These are phyloP conservation scores for Nerophis ophidion DNA, from an alignment of 2,113 vertebrate species.

Conservation along the genomic window DNA sequence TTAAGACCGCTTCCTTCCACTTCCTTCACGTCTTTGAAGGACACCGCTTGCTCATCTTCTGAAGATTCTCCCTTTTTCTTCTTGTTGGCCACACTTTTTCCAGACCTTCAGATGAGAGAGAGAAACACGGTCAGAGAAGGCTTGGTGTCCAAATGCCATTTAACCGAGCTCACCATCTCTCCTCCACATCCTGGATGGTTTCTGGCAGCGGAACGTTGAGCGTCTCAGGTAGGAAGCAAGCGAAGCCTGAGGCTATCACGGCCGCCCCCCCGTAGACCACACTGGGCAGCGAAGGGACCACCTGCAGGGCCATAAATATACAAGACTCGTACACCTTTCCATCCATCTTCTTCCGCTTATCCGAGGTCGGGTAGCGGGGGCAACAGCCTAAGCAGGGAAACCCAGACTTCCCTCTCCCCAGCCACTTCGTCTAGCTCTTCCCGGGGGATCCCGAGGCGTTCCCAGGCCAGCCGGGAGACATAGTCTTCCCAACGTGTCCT, in stretches of 20 bases:
- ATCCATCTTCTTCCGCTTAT: too few relatives aligned
- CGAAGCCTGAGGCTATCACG: constrained; percentile 59
- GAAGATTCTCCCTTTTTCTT: constrained; percentile 1
- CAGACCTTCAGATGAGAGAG: constrained; percentile 25
- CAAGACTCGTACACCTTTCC: too few relatives aligned
- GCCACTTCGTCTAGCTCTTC: too few relatives aligned
- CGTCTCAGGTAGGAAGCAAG: constrained; percentile 81
- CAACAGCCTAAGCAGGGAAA: too few relatives aligned
- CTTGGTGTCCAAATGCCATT: neutral
- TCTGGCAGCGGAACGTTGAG: constrained; percentile 78
- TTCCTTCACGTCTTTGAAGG: constrained; percentile 53
- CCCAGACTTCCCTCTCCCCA: too few relatives aligned
- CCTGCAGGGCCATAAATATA: constrained; percentile 28
- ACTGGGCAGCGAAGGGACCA: constrained; percentile 75
- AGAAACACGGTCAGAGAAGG: neutral
- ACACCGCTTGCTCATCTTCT: neutral
- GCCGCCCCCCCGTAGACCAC: constrained; percentile 76
- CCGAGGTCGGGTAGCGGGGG: too few relatives aligned
- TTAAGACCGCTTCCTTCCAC: constrained; percentile 47
- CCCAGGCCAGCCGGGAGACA: too few relatives aligned
- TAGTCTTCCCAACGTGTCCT: too few relatives aligned
- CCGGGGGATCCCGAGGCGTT: too few relatives aligned
- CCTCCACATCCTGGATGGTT: constrained; percentile 81
- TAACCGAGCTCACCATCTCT: constrained; percentile 43
- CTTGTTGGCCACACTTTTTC: neutral